phyloP scores from a whole-genome alignment of 2,888 invertebrate genomes.

The Macrophya alboannulata region DNA sequence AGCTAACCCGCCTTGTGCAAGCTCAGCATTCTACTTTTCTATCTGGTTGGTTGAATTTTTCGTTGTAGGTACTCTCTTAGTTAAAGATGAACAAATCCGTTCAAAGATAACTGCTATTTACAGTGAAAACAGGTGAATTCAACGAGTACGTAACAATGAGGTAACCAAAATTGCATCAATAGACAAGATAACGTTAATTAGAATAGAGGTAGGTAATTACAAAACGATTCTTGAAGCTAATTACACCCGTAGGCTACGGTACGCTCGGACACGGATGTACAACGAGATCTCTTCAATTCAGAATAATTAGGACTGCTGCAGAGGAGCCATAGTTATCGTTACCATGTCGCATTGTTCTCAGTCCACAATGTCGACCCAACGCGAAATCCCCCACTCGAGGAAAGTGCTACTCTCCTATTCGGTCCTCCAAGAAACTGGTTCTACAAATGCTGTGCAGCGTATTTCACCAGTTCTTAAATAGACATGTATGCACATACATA shows the following conservation, averaged over 20 bases:
- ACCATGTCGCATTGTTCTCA: constrained; percentile 43
- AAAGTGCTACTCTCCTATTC: constrained; percentile 38
- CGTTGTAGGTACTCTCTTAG: background rate
- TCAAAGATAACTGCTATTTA: constrained; percentile 15
- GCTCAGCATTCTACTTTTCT: constrained; percentile 23
- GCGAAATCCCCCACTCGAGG: constrained; percentile 35
- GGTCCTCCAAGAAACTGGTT: constrained; percentile 34
- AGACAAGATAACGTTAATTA: constrained; percentile 38
- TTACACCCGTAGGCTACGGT: constrained; percentile 29
- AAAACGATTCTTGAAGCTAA: constrained; percentile 45
- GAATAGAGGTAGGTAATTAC: constrained; percentile 46
- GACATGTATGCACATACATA: background rate
- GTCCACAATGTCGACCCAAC: constrained; percentile 34
- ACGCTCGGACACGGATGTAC: constrained; percentile 48
- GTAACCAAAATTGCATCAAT: background rate
- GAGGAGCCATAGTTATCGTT: constrained; percentile 4
- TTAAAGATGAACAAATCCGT: constrained; percentile 20
- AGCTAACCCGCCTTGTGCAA: constrained; percentile 27
- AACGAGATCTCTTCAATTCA: constrained; percentile 52
- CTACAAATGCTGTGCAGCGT: background rate
- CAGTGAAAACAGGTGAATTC: constrained; percentile 11
- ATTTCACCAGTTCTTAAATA: constrained; percentile 33
- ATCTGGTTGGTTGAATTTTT: constrained; percentile 16
- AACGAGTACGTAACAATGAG: constrained; percentile 1
- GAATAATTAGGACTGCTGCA: constrained; percentile 45